Percentiles rank a stretch among this genome's conserved stretches.
Evolutionary conservation across 1,140 invertebrate genomes (phyloP).

Genomic region (Scylla paramamosain): DNA sequence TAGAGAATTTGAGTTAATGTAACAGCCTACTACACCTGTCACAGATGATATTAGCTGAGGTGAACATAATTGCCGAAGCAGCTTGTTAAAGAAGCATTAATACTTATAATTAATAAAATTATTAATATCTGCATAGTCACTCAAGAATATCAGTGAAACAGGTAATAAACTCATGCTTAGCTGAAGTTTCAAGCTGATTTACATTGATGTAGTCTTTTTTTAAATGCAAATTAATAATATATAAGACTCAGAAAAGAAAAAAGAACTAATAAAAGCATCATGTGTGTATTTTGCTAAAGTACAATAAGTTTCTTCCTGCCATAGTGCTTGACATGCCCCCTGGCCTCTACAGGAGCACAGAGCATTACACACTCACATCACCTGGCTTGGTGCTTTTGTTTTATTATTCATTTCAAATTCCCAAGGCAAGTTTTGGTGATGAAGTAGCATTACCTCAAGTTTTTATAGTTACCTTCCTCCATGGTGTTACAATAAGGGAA

Average conservation of each 20-base stretch:
- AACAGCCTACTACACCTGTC: constrained; percentile 44
- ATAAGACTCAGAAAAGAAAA: not conserved
- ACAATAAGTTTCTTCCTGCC: not conserved
- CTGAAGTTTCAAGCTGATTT: constrained; percentile 15
- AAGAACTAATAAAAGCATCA: not conserved
- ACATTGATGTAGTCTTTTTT: not conserved
- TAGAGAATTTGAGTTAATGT: constrained; percentile 1
- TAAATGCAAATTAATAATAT: not conserved
- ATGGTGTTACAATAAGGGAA: too few species aligned
- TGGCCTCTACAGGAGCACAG: not conserved
- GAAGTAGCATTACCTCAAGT: too few species aligned
- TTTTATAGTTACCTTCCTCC: too few species aligned
- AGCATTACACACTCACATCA: too few species aligned
- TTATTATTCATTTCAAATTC: too few species aligned
- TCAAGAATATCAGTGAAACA: constrained; percentile 34
- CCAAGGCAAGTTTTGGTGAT: too few species aligned
- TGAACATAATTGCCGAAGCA: constrained; percentile 6
- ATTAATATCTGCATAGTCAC: not conserved
- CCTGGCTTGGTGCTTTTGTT: too few species aligned
- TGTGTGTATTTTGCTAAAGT: not conserved
- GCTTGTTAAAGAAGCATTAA: not conserved
- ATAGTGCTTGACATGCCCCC: not conserved
- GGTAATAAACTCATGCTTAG: constrained; percentile 41
- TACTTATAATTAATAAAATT: not conserved
- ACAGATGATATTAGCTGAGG: constrained; percentile 40